These are phyloP conservation scores for Drosophila sulfurigaster DNA, from an alignment of 1,140 invertebrate genomes.

Conservation along the genomic window DNA sequence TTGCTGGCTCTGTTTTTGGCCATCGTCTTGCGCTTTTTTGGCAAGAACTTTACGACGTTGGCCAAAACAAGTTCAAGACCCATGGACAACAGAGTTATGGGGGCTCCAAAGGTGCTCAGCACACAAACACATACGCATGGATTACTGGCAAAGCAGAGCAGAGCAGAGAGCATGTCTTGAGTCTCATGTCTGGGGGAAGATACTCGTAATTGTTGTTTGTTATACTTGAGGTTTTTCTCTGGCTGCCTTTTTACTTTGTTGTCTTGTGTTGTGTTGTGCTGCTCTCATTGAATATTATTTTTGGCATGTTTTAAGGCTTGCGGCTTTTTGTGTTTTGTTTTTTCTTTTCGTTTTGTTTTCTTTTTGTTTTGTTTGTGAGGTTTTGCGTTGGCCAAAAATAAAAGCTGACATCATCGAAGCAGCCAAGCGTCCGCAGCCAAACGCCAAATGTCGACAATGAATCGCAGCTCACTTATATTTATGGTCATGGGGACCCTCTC, in stretches of 20 bases:
- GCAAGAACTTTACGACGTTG: constrained; percentile 25
- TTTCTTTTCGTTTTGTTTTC: constrained; percentile 37
- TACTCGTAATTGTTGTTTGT: constrained; percentile 58
- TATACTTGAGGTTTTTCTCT: constrained; percentile 37
- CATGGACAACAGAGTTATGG: constrained; percentile 16
- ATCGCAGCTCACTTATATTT: constrained; percentile 67
- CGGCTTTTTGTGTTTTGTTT: constrained; percentile 50
- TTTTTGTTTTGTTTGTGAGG: constrained; percentile 40
- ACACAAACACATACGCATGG: not conserved
- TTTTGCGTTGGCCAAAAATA: constrained; percentile 71
- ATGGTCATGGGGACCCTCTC: constrained; percentile 22
- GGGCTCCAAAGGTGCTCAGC: constrained; percentile 3
- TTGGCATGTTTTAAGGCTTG: constrained; percentile 73
- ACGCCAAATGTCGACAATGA: constrained; percentile 60
- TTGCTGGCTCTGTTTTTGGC: constrained; percentile 12
- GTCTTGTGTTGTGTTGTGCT: constrained; percentile 25
- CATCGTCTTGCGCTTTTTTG: constrained; percentile 12
- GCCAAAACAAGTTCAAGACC: constrained; percentile 38
- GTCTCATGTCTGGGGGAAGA: constrained; percentile 29
- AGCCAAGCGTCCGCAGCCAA: constrained; percentile 34
- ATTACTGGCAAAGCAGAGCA: not conserved
- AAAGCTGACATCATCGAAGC: constrained; percentile 76
- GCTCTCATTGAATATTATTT: constrained; percentile 75
- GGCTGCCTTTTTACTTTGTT: constrained; percentile 31
- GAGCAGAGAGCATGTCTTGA: constrained; percentile 5